These are phyloP conservation scores for Pithys albifrons DNA, from an alignment of 2,113 vertebrate genomes.

Conservation along the genomic window DNA sequence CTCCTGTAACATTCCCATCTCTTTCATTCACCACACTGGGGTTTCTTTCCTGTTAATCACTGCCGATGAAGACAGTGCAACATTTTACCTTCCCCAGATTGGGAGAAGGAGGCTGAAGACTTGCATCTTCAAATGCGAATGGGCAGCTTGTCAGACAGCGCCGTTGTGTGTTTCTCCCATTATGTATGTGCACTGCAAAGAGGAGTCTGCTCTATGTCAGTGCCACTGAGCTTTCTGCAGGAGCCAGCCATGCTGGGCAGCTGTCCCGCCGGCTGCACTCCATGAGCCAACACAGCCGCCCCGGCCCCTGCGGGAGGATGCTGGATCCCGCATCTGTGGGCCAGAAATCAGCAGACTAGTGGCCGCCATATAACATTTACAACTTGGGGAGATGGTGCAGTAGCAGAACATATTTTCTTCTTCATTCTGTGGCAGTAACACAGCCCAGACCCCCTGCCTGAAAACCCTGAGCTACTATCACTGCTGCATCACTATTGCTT, in stretches of 20 bases:
- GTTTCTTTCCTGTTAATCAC: background rate
- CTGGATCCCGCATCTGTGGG: background rate
- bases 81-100: background rate
- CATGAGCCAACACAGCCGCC: background rate
- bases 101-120: background rate
- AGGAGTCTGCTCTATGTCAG: background rate
- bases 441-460: background rate
- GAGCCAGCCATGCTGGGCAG: fast-evolving
- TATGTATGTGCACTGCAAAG: fast-evolving
- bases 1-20: background rate
- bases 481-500: background rate
- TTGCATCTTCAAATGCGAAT: fast-evolving
- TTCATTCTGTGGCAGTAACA: background rate
- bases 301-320: fast-evolving
- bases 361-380: background rate
- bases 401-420: background rate
- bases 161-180: background rate
- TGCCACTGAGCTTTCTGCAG: background rate
- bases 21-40: background rate
- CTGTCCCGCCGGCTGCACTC: background rate
- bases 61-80: fast-evolving
- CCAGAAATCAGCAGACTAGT: background rate
- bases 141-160: background rate
- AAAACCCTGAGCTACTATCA: background rate
- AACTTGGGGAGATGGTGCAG: background rate